These are phyloP conservation scores for Crotalus tigris DNA, from an alignment of 2,113 vertebrate species.

Conservation along the genomic window DNA sequence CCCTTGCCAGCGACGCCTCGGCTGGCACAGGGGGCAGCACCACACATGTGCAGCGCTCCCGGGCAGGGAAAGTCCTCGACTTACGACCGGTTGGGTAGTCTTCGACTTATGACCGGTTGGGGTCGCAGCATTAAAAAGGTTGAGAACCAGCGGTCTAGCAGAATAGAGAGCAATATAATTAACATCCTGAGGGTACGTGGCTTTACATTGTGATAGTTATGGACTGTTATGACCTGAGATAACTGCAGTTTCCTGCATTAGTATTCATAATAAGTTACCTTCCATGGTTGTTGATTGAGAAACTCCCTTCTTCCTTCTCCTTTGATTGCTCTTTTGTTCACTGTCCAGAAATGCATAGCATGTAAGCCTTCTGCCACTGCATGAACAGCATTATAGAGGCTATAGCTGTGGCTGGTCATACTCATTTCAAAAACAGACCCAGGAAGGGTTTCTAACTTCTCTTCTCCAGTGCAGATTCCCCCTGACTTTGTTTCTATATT, in stretches of 20 bases:
- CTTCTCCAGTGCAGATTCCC: background rate
- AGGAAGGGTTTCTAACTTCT: background rate
- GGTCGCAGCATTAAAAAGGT: too few species aligned
- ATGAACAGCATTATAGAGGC: background rate
- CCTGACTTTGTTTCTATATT: background rate
- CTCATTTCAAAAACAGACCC: background rate
- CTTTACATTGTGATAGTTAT: background rate
- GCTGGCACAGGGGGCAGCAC: too few species aligned
- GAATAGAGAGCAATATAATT: background rate
- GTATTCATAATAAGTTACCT: background rate
- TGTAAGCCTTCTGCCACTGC: background rate
- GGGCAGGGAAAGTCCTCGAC: too few species aligned
- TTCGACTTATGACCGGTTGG: too few species aligned
- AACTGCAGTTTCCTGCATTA: background rate
- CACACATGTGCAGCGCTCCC: too few species aligned
- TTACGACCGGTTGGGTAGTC: too few species aligned
- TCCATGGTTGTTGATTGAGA: background rate
- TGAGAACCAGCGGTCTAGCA: too few species aligned
- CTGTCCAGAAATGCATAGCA: background rate
- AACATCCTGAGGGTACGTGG: background rate
- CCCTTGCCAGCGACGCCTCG: too few species aligned
- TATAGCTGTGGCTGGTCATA: background rate
- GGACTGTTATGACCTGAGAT: background rate
- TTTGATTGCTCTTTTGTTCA: background rate
- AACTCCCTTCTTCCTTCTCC: background rate